Conservation (phyloP, 1,140 invertebrate species). For the Ceratoteleas bidentatus region DNA sequence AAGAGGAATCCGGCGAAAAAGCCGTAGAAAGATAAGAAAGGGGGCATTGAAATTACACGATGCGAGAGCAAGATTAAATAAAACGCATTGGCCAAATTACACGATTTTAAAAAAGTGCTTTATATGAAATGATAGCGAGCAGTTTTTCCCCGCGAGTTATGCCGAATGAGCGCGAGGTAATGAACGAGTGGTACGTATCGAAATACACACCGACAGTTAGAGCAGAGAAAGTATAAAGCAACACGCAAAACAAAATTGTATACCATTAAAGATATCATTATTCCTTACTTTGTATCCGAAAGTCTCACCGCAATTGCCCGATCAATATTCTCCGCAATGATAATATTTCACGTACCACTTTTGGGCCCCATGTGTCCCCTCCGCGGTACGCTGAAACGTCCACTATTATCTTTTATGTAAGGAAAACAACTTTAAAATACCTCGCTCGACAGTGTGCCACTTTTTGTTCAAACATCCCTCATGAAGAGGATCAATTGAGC, state of each 20-base stretch:
- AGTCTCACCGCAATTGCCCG: slow-evolving; percentile 57
- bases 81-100: slow-evolving; percentile 26
- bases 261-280: slow-evolving; percentile 62
- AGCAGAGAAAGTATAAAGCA: slow-evolving; percentile 60
- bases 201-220: slow-evolving; percentile 45
- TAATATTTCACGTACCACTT: slow-evolving; percentile 62
- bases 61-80: slow-evolving; percentile 32
- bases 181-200: slow-evolving; percentile 46
- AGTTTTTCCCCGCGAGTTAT: slow-evolving; percentile 36
- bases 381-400: slow-evolving; percentile 43
- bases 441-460: slow-evolving; percentile 7
- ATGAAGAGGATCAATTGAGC: too few relatives aligned
- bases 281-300: slow-evolving; percentile 64
- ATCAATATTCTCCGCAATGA: slow-evolving; percentile 62
- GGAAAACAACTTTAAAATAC: slow-evolving; percentile 54
- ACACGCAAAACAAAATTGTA: slow-evolving; percentile 64
- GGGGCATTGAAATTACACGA: slow-evolving; percentile 20
- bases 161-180: slow-evolving; percentile 34
- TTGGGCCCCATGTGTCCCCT: too few relatives aligned
- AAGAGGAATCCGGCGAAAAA: too few relatives aligned
- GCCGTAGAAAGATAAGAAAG: background rate
- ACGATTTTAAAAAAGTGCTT: slow-evolving; percentile 33
- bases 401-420: slow-evolving; percentile 59
- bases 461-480: background rate
- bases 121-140: slow-evolving; percentile 38